Conservation (phyloP, 2,888 invertebrate species). For the Phania funesta region DNA sequence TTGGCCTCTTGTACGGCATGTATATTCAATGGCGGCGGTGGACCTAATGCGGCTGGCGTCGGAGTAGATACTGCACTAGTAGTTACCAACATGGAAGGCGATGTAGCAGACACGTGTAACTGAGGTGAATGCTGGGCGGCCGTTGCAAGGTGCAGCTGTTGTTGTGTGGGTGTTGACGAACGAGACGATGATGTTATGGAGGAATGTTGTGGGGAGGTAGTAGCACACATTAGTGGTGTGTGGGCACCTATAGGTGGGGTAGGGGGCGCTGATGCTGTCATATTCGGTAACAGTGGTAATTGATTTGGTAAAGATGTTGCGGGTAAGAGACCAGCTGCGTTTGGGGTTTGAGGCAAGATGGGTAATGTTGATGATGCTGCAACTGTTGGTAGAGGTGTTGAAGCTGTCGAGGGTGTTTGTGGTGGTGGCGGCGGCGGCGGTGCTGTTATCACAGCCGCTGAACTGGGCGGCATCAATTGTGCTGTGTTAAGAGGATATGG, state of each 20-base stretch:
- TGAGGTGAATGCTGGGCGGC: slow-evolving; percentile 68
- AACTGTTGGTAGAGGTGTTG: not conserved
- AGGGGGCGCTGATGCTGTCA: slow-evolving; percentile 41
- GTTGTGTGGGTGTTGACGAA: slow-evolving; percentile 73
- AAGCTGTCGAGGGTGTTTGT: not conserved
- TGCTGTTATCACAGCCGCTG: slow-evolving; percentile 67
- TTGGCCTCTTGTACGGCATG: slow-evolving; percentile 79
- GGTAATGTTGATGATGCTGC: not conserved
- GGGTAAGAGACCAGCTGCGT: slow-evolving; percentile 2
- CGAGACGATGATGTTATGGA: slow-evolving; percentile 75
- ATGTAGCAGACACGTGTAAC: slow-evolving; percentile 54
- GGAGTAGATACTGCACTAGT: slow-evolving; percentile 40
- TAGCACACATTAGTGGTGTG: slow-evolving; percentile 60
- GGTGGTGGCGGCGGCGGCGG: slow-evolving; percentile 65
- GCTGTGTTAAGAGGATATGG: slow-evolving; percentile 68
- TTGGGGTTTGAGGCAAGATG: slow-evolving; percentile 16
- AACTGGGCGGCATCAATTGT: slow-evolving; percentile 59
- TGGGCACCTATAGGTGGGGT: slow-evolving; percentile 22
- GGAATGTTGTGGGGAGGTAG: slow-evolving; percentile 68
- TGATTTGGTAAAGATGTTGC: slow-evolving; percentile 44
- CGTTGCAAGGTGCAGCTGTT: slow-evolving; percentile 56
- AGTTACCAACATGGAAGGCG: slow-evolving; percentile 41
- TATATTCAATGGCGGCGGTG: slow-evolving; percentile 76
- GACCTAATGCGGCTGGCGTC: slow-evolving; percentile 66
- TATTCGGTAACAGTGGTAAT: slow-evolving; percentile 42